Evolutionary conservation across 2,888 invertebrate genomes (phyloP).

Genomic region (Carabus problematicus): DNA sequence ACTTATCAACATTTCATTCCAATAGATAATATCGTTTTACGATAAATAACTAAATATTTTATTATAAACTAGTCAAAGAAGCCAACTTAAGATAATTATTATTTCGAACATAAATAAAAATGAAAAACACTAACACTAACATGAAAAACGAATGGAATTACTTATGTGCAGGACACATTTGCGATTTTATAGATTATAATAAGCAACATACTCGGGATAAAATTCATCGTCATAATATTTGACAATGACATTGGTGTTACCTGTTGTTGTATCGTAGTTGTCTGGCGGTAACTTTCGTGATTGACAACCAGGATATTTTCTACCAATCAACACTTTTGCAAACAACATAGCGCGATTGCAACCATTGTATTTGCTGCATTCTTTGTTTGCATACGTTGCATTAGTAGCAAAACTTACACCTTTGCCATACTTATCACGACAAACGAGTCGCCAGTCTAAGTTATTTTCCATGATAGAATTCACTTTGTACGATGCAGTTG

Average conservation of each 20-base stretch:
- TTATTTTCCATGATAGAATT: conserved; percentile 50
- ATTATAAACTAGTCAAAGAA: no score
- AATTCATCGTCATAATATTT: conserved; percentile 56
- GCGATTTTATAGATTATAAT: conserved; percentile 42
- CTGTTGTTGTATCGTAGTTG: conserved; percentile 52
- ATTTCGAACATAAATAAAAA: no score
- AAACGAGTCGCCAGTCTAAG: conserved; percentile 51
- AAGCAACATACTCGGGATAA: conserved; percentile 54
- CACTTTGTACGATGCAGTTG: conserved; percentile 49
- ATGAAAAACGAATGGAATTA: no score
- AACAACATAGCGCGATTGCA: conserved; percentile 50
- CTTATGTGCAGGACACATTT: no score
- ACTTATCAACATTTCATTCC: no score
- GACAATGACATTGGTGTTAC: conserved; percentile 51
- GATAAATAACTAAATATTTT: no score
- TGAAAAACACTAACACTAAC: no score
- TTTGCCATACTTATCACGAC: conserved; percentile 50
- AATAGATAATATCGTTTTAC: no score
- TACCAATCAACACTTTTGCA: conserved; percentile 52
- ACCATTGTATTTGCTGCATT: conserved; percentile 48
- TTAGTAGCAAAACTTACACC: conserved; percentile 53
- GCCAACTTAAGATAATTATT: no score
- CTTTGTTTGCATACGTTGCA: conserved; percentile 49
- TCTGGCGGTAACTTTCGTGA: conserved; percentile 46
- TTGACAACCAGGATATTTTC: conserved; percentile 40